Evolutionary conservation across 2,888 invertebrate species (phyloP).

Genomic region (Entomobrya multifasciata): DNA sequence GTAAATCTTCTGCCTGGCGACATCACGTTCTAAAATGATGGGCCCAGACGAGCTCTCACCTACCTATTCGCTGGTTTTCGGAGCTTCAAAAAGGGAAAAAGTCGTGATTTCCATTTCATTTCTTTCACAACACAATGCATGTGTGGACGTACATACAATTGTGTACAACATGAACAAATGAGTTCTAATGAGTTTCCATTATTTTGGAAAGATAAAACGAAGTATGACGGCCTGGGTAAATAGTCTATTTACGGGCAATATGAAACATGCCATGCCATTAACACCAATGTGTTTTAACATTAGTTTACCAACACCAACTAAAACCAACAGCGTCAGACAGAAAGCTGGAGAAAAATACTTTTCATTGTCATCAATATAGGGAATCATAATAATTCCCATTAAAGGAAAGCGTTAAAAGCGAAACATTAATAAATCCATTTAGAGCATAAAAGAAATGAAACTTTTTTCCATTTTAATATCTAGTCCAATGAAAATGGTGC

Average conservation of each 20-base stretch:
- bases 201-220: constrained; percentile 6
- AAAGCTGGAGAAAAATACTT: neutral
- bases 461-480: too few species aligned
- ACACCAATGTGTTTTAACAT: constrained; percentile 44
- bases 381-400: too few species aligned
- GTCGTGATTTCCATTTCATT: constrained; percentile 40
- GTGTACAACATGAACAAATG: constrained; percentile 20
- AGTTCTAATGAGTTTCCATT: constrained; percentile 50
- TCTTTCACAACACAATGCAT: neutral
- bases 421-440: too few species aligned
- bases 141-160: neutral
- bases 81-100: constrained; percentile 1
- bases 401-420: too few species aligned
- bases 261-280: constrained; percentile 50
- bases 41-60: constrained; percentile 9
- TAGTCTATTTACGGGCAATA: constrained; percentile 28
- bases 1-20: constrained; percentile 58
- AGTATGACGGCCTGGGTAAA: neutral
- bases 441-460: too few species aligned
- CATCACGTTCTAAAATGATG: constrained; percentile 52
- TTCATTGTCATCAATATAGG: too few species aligned
- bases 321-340: constrained; percentile 9
- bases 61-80: neutral
- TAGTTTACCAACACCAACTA: constrained; percentile 31
- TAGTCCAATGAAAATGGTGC: too few species aligned